Evolutionary conservation across 64 coral and sea anemone genomes (phyloP).

Genomic region (Montipora sp.): DNA sequence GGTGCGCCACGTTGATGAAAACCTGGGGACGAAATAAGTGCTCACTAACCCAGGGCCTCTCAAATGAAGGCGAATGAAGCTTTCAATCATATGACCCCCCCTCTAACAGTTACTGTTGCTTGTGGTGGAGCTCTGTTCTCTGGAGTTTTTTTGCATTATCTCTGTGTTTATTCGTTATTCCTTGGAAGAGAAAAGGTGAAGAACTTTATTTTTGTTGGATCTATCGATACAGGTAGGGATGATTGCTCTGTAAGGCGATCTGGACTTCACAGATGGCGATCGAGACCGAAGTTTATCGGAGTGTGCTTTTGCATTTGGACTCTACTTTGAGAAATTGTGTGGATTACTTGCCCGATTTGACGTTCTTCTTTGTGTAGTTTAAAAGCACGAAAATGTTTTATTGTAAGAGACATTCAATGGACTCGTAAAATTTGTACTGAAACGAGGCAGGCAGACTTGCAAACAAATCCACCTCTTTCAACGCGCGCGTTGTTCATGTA

Average conservation of each 20-base stretch:
- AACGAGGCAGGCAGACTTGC: too few species aligned
- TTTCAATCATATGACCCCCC: constrained; percentile 4
- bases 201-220: constrained; percentile 48
- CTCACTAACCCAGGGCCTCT: background rate
- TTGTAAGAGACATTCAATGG: background rate
- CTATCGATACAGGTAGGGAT: constrained; percentile 43
- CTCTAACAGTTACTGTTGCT: background rate
- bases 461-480: background rate
- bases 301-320: background rate
- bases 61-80: background rate
- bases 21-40: too few species aligned
- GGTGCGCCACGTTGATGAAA: too few species aligned
- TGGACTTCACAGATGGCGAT: constrained; percentile 15
- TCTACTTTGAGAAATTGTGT: constrained; percentile 1
- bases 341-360: constrained; percentile 18
- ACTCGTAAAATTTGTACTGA: background rate
- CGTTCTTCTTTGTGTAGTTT: background rate
- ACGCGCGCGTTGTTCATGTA: background rate
- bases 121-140: background rate
- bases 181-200: constrained; percentile 27
- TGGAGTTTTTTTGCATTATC: background rate
- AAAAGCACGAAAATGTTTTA: background rate
- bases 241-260: constrained; percentile 45
- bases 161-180: background rate
- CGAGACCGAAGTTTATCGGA: background rate